These are phyloP conservation scores for Lagocephalus sceleratus DNA, from an alignment of 2,797 vertebrate genomes.

Conservation along the genomic window DNA sequence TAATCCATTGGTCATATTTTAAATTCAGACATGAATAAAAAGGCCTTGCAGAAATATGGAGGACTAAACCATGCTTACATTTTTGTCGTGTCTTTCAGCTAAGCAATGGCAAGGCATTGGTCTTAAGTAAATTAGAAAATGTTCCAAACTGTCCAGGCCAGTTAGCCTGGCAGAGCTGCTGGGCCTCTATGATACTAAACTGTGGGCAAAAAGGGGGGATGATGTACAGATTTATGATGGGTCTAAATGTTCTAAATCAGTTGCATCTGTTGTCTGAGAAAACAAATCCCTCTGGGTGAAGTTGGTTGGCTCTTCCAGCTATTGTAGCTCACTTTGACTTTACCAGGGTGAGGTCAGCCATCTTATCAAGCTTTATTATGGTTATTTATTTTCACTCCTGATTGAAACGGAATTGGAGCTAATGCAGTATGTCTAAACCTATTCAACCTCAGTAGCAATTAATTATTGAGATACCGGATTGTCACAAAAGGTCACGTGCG, in stretches of 20 bases:
- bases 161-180: no score
- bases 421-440: slow-evolving; percentile 29
- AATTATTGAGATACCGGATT: slow-evolving; percentile 45
- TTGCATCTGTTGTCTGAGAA: neutral
- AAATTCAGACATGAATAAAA: no score
- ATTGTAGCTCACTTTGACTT: neutral
- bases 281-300: neutral
- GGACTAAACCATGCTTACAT: no score
- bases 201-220: no score
- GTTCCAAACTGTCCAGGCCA: no score
- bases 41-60: no score
- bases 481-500: slow-evolving; percentile 58
- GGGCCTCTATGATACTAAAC: no score
- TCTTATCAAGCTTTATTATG: slow-evolving; percentile 29
- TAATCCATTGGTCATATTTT: no score
- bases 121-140: no score
- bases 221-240: no score
- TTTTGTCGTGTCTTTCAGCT: no score
- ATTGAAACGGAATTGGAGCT: slow-evolving; percentile 20
- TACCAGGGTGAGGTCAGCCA: neutral
- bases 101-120: no score
- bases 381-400: slow-evolving; percentile 19
- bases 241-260: neutral
- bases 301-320: neutral
- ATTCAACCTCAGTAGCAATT: slow-evolving; percentile 47